These are phyloP conservation scores for Gadopsis marmoratus DNA, from an alignment of 2,797 vertebrate species.

Conservation along the genomic window DNA sequence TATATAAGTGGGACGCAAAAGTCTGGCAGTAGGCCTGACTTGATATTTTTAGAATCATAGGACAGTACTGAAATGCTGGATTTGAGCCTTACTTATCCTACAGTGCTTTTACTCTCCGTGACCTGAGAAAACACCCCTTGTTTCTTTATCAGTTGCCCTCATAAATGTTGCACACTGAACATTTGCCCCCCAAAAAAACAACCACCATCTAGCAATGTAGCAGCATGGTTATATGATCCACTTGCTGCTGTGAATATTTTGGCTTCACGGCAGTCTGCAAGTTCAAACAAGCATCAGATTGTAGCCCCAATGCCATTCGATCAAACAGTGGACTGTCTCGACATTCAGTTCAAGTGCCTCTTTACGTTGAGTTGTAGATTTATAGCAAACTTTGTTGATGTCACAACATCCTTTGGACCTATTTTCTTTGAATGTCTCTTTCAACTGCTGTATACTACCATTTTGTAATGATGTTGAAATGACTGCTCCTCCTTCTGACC, in stretches of 20 bases:
- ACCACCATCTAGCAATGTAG: neutral
- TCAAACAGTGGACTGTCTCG: slow-evolving; percentile 45
- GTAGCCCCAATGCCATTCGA: slow-evolving; percentile 23
- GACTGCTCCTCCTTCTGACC: slow-evolving; percentile 36
- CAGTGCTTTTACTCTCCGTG: neutral
- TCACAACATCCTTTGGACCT: slow-evolving; percentile 67
- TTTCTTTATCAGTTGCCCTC: neutral
- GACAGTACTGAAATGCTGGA: slow-evolving; percentile 69
- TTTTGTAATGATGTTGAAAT: slow-evolving; percentile 52
- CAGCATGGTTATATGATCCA: slow-evolving; percentile 2
- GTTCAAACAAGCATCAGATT: slow-evolving; percentile 35
- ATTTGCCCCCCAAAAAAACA: neutral
- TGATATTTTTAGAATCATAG: slow-evolving; percentile 37
- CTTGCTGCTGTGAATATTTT: slow-evolving; percentile 12
- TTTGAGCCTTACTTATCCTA: slow-evolving; percentile 59
- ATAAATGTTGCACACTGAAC: slow-evolving; percentile 16
- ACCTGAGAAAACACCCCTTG: slow-evolving; percentile 17
- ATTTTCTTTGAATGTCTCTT: slow-evolving; percentile 63
- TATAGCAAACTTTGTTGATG: slow-evolving; percentile 35
- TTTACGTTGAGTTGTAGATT: slow-evolving; percentile 57
- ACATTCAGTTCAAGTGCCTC: slow-evolving; percentile 80
- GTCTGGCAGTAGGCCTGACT: slow-evolving; percentile 33
- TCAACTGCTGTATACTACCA: slow-evolving; percentile 54
- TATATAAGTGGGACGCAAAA: slow-evolving; percentile 34
- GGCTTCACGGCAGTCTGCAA: neutral